Base-by-base conservation (phyloP, 2,113 vertebrate species). In the Hepsetus odoe region DNA sequence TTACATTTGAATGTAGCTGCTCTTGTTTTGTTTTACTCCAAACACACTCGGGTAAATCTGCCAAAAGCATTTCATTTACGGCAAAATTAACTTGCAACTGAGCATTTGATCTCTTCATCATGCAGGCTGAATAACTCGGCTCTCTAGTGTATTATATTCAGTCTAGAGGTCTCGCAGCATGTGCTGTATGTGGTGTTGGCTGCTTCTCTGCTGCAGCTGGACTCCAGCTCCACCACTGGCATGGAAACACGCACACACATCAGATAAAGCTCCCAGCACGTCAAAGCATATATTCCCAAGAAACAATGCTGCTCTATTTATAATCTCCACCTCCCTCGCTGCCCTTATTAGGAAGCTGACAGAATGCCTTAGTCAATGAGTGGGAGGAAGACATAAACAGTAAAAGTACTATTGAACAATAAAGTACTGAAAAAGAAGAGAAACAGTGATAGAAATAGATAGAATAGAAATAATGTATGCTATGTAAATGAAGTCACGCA, bases 271-370 rank as follows among this genome's bases (percentile, higher is more conserved):
- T 84, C 83, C 82, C 84, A 86, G 22, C 67, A 82, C 80, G 85
- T 88, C 88, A 89, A 91, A 86, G 88, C 86, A 90, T 88, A 90
- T 85, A 90, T 86, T 86, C 81, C 87, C 78, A 78, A 76, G 82
- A 83, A 85, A 81, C 76, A 81, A 77, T 51, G 79, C 75, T 80
- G 65, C 82, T 87, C 88, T 91, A 89, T 91, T 90, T 91, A 90
- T 90, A 90, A 80, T 44, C 68, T 77, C 51, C 44, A 33, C 56
- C 6, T 77, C 59, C 26, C 84, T 85, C 44, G 1, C 44, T 80
- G 58, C 44, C 88, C 89, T 89, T 90, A 88, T 91, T 90, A 87
- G 87, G 85, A 85, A 83, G 83, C 66, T 65, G 64, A 76, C 61
- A 82, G 79, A 82, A 72, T 86, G 74, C 82, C 78, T 76, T 56